Evolutionary conservation across 64 coral and sea anemone genomes (phyloP).

Genomic region (Acropora tenuis): DNA sequence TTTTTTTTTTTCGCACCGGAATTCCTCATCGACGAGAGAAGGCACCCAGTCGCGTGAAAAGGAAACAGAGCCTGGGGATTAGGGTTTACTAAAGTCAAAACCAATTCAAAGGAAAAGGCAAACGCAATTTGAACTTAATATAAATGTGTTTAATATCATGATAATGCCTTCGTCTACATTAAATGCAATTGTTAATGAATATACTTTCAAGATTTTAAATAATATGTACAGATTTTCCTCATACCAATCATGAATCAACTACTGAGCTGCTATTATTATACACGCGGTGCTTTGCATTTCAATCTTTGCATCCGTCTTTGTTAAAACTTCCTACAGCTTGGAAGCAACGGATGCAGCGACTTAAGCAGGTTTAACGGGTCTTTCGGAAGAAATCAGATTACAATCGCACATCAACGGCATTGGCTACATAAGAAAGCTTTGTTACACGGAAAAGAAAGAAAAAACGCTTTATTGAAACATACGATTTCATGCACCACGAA

Average conservation of each 20-base stretch:
- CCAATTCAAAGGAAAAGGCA: neutral
- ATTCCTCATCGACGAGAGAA: too few species aligned
- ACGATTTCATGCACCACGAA: too few species aligned
- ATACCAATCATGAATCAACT: neutral
- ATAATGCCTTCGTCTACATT: constrained; percentile 24
- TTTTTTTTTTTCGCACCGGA: too few species aligned
- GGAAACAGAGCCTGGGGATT: neutral
- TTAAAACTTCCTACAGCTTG: neutral
- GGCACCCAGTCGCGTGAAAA: neutral
- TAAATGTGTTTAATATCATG: constrained; percentile 41
- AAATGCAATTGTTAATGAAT: constrained; percentile 25
- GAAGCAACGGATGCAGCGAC: neutral
- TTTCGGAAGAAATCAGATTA: neutral
- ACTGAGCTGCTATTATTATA: constrained; percentile 2
- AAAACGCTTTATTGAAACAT: too few species aligned
- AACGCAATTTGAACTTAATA: neutral
- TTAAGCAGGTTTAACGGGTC: neutral
- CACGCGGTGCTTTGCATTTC: neutral
- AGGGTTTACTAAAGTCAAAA: neutral
- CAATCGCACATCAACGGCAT: neutral
- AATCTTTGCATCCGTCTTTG: too few species aligned
- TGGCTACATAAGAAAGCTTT: neutral
- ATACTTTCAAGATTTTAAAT: constrained; percentile 34
- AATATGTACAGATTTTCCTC: constrained; percentile 32
- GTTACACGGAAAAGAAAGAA: too few species aligned